These are phyloP conservation scores for Cepaea nemoralis DNA, from an alignment of 1,140 invertebrate species.

Conservation along the genomic window DNA sequence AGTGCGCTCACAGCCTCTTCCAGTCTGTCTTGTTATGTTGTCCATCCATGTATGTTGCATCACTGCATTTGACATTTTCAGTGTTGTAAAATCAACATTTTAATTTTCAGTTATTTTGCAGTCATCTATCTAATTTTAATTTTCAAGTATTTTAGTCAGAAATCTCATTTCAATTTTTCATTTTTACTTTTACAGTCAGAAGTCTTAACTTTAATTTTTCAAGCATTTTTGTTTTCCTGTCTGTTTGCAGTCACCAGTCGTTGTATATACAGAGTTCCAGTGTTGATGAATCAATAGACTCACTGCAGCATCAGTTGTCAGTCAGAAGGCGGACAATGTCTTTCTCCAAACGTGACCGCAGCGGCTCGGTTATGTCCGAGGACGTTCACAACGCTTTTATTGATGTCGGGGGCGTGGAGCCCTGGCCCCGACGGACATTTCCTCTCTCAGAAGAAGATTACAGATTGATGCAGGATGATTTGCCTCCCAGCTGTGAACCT, in stretches of 20 bases:
- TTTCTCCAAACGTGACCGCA: slow-evolving; percentile 28
- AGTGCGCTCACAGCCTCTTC: too few species aligned
- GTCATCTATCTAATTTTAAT: too few species aligned
- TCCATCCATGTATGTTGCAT: too few species aligned
- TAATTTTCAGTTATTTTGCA: too few species aligned
- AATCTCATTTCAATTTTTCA: too few species aligned
- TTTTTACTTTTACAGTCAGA: too few species aligned
- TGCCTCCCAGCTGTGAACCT: slow-evolving; percentile 39
- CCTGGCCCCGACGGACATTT: slow-evolving; percentile 82
- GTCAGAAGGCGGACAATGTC: slow-evolving; percentile 40
- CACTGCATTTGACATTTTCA: too few species aligned
- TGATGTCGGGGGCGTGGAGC: slow-evolving; percentile 72
- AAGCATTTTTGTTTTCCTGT: too few species aligned
- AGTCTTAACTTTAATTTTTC: too few species aligned
- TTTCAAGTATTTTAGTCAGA: too few species aligned
- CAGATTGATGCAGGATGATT: slow-evolving; percentile 78
- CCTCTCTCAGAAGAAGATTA: slow-evolving; percentile 81
- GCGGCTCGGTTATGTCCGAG: slow-evolving; percentile 21
- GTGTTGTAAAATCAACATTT: too few species aligned
- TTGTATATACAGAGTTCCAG: background rate
- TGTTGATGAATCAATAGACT: background rate
- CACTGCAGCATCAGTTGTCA: background rate
- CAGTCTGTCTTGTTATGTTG: too few species aligned
- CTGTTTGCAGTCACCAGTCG: background rate
- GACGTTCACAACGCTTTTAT: slow-evolving; percentile 7